Percentiles rank a stretch among this genome's conserved stretches.
phyloP scores from a whole-genome alignment of 2,888 invertebrate genomes.

The Acanthosepion pharaonis region DNA sequence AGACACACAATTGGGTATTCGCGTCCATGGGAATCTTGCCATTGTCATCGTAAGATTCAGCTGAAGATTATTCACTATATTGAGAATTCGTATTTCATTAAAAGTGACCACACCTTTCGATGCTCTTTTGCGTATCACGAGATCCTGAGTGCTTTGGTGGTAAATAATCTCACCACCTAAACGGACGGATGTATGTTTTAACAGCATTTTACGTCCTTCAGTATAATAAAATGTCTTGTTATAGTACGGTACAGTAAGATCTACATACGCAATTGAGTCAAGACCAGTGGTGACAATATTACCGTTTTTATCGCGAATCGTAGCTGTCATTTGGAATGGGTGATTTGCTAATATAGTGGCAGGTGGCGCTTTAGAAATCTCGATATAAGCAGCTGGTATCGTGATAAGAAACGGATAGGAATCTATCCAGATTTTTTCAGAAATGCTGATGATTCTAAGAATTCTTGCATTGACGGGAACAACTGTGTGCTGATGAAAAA shows the following conservation, averaged over 20 bases:
- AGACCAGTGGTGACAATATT: background rate
- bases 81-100: background rate
- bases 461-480: background rate
- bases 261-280: background rate
- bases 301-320: background rate
- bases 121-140: background rate
- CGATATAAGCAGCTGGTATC: background rate
- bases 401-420: background rate
- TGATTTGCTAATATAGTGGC: background rate
- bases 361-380: background rate
- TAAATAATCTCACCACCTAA: background rate
- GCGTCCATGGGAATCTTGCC: background rate
- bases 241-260: background rate
- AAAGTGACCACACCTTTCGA: background rate
- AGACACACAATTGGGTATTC: background rate
- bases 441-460: background rate
- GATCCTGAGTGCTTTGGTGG: background rate
- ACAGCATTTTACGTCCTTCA: background rate
- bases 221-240: background rate
- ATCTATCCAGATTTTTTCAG: background rate
- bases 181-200: background rate
- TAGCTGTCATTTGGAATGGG: background rate
- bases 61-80: background rate
- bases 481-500: background rate
- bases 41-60: conserved; percentile 33